Base-by-base conservation (phyloP, 1,140 invertebrate genomes). In the Psilanteris sp. region DNA sequence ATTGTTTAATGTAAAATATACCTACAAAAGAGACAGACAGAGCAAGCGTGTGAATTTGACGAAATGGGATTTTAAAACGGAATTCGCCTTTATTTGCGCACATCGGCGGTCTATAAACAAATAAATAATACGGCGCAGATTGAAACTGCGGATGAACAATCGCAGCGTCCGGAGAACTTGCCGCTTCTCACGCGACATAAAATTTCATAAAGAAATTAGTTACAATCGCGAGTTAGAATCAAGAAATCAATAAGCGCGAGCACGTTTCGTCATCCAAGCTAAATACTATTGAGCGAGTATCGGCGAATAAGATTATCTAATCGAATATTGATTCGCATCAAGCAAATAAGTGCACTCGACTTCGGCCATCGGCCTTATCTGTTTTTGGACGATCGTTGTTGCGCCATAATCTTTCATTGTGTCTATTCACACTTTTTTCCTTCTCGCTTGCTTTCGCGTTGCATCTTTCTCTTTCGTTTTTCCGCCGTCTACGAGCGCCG, bases 211-310 rank as follows among this genome's bases (percentile, higher is more conserved):
- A 52, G 20, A 52, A 52, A 52, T 52, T 52, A 36, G 31, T 11
- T 31, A 36, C 26, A 36, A 52, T 52, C 46, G 20, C 46, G 20
- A 52, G 46, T 52, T 16, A 24, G 46, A 16, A 52, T 52, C 46
- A 52, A 52, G 20, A 52, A 52, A 52, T 52, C 46, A 52, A 52
- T 52, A 52, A 52, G 9, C 20, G 11, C 13, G 31, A 9, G 44
- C 9, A 10, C 9, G n/a, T 32, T 48, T 48, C 29, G 32, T 32
- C 10, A 48, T 48, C 18, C 9, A 8, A 26, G 4, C 24, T 1
- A 13, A 8, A n/a, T 15, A n/a, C 24, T 9, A 9, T 26, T 27
- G 10, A 27, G 15, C 15, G 9, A 27, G 39, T 20, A 44, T 13
- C 3, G n/a, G n/a, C n/a, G n/a, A n/a, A n/a, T n/a, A n/a, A n/a